Percentiles rank a stretch among this genome's conserved stretches.
Conservation (phyloP, 2,797 vertebrate genomes). For the Podarcis lilfordi region DNA sequence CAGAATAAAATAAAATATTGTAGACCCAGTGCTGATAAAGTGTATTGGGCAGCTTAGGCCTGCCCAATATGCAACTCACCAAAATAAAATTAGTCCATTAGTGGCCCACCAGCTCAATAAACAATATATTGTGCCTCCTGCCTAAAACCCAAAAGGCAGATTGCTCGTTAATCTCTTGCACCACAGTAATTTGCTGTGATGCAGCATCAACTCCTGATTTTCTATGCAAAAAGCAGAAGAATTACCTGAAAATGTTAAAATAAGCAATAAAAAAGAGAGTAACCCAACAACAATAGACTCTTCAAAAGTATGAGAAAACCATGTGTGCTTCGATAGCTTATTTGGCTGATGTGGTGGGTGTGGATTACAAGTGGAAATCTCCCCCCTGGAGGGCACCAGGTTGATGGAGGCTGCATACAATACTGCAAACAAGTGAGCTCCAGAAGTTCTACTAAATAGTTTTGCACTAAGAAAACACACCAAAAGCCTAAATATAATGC, state of each 20-base stretch:
- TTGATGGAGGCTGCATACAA: neutral
- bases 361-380: neutral
- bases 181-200: neutral
- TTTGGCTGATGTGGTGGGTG: no score
- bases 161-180: neutral
- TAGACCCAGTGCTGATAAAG: neutral
- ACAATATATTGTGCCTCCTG: neutral
- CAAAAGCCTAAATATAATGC: neutral
- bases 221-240: neutral
- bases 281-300: neutral
- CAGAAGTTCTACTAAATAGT: neutral
- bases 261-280: neutral
- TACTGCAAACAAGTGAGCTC: neutral
- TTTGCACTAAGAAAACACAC: neutral
- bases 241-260: no score
- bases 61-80: neutral
- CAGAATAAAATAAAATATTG: neutral
- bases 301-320: neutral
- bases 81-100: neutral
- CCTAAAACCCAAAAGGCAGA: no score
- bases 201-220: neutral
- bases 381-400: no score
- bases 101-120: neutral
- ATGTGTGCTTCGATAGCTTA: neutral
- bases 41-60: neutral